Conservation (phyloP, 2,113 vertebrate species). For the Astatoreochromis straeleni region DNA sequence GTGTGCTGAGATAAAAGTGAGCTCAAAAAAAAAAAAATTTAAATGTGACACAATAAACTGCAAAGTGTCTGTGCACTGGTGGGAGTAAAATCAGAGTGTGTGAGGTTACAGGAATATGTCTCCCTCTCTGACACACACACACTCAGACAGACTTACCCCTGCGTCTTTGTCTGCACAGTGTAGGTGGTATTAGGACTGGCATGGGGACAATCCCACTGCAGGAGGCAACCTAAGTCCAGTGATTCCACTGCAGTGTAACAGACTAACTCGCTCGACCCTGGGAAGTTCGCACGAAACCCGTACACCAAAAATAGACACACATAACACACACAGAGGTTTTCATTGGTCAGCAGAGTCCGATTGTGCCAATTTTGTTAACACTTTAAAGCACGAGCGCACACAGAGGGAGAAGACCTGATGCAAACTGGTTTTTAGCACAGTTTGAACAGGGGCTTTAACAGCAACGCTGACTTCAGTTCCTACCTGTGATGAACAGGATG, state of each 20-base stretch:
- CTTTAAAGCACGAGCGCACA: background rate
- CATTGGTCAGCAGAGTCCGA: slow-evolving; percentile 9
- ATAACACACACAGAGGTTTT: background rate
- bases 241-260: slow-evolving; percentile 52
- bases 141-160: slow-evolving; percentile 45
- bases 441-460: background rate
- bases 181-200: slow-evolving; percentile 55
- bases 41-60: background rate
- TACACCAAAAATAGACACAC: slow-evolving; percentile 31
- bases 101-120: background rate
- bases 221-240: slow-evolving; percentile 61
- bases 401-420: background rate
- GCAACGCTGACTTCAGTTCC: background rate
- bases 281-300: slow-evolving; percentile 13
- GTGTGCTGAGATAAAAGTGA: background rate
- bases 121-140: background rate
- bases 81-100: background rate
- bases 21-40: background rate
- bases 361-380: slow-evolving; percentile 29
- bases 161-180: slow-evolving; percentile 61
- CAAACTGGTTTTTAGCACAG: background rate
- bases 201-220: slow-evolving; percentile 64
- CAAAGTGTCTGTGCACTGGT: background rate
- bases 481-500: slow-evolving; percentile 29
- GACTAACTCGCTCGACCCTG: slow-evolving; percentile 50